Evolutionary conservation across 2,797 vertebrate species (phyloP).

Genomic region (Chelon auratus): DNA sequence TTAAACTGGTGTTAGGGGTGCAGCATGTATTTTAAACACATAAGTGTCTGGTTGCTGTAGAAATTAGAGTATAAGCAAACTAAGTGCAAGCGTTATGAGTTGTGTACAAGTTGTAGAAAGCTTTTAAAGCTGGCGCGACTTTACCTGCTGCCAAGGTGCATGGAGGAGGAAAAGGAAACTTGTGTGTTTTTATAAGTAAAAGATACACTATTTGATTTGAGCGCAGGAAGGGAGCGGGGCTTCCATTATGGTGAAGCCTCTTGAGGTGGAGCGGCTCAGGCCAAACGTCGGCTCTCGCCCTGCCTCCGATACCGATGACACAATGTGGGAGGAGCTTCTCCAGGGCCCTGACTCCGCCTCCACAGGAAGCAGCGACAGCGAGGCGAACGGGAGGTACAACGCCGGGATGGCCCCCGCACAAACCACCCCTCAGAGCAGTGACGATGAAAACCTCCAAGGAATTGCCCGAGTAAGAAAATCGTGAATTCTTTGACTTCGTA

Average conservation of each 20-base stretch:
- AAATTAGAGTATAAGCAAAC: no score
- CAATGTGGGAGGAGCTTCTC: constrained; percentile 96
- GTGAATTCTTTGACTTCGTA: neutral
- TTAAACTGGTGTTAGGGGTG: neutral
- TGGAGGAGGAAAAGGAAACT: no score
- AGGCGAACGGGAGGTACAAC: constrained; percentile 83
- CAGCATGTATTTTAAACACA: neutral
- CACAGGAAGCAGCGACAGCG: constrained; percentile 91
- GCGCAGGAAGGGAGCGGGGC: constrained; percentile 64
- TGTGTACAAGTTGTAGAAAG: no score
- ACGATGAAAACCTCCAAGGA: constrained; percentile 91
- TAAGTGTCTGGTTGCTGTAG: no score
- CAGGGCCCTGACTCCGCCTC: constrained; percentile 92
- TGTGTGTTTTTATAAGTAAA: neutral
- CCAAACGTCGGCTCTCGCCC: constrained; percentile 87
- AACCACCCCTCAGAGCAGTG: constrained; percentile 79
- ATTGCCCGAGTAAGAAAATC: constrained; percentile 66
- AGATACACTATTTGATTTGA: neutral
- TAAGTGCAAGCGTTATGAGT: no score
- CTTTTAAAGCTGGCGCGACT: no score
- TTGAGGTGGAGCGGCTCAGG: constrained; percentile 78
- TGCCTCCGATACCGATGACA: constrained; percentile 95
- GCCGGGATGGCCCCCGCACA: constrained; percentile 69
- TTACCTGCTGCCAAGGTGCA: no score
- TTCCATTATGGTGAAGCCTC: constrained; percentile 43